These are phyloP conservation scores for Cyprinodon variegatus DNA, from an alignment of 2,113 vertebrate genomes.

Conservation along the genomic window DNA sequence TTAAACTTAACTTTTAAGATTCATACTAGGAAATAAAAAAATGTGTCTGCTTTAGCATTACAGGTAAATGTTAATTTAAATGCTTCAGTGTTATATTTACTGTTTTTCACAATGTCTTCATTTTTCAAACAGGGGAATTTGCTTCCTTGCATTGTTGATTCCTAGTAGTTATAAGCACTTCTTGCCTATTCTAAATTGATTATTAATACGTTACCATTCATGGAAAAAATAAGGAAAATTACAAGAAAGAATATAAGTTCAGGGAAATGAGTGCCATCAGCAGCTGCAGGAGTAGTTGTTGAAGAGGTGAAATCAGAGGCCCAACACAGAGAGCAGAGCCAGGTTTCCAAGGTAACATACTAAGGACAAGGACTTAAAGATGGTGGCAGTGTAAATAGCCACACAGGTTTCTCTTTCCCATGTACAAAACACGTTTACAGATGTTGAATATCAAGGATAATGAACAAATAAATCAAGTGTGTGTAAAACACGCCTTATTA, in stretches of 20 bases:
- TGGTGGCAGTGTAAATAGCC: conserved; percentile 31
- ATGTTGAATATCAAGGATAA: not conserved
- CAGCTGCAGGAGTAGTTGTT: conserved; percentile 18
- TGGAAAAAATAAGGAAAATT: not conserved
- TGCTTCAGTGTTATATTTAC: not conserved
- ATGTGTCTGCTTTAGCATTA: not conserved
- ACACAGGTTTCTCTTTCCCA: conserved; percentile 28
- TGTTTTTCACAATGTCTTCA: conserved; percentile 5
- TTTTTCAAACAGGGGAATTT: conserved; percentile 44
- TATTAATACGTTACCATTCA: not conserved
- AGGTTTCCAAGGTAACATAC: conserved; percentile 68
- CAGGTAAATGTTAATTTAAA: not conserved
- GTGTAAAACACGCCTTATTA: not conserved
- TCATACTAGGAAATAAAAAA: not conserved
- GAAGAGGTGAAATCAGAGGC: conserved; percentile 47
- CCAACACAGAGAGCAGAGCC: conserved; percentile 27
- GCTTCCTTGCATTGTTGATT: conserved; percentile 21
- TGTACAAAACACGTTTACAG: not conserved
- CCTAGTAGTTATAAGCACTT: conserved; percentile 39
- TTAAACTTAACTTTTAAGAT: not conserved
- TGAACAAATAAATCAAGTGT: not conserved
- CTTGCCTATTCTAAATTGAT: conserved; percentile 2
- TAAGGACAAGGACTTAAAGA: conserved; percentile 36
- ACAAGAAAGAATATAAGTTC: not conserved
- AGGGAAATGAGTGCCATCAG: conserved; percentile 21